These are phyloP conservation scores for Lamellibrachia satsuma DNA, from an alignment of 2,888 invertebrate genomes.

Conservation along the genomic window DNA sequence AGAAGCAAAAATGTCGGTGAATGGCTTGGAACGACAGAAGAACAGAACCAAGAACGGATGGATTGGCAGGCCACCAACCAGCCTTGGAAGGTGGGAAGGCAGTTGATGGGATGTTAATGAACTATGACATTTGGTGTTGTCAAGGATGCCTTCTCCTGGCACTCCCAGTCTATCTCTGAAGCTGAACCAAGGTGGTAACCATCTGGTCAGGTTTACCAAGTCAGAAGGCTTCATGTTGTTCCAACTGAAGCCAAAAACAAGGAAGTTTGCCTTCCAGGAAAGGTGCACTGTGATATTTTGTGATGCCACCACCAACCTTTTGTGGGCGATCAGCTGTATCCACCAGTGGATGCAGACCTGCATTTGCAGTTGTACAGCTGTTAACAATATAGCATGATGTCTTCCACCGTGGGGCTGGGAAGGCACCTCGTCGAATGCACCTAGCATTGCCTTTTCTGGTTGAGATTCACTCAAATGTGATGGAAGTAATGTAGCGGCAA, in stretches of 20 bases:
- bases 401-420: not conserved
- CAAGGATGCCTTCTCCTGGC: not conserved
- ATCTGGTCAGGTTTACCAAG: not conserved
- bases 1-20: slow-evolving; percentile 9
- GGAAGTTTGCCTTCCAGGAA: not conserved
- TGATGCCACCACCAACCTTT: not conserved
- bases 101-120: no score
- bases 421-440: not conserved
- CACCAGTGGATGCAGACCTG: not conserved
- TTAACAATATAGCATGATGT: not conserved
- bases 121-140: not conserved
- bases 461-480: not conserved
- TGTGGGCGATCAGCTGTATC: not conserved
- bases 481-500: not conserved
- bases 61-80: not conserved
- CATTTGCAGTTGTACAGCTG: not conserved
- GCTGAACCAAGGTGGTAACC: not conserved
- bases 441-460: not conserved
- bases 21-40: not conserved
- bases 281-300: not conserved
- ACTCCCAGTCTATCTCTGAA: not conserved
- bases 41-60: not conserved
- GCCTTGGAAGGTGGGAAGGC: not conserved
- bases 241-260: not conserved
- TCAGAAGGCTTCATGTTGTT: not conserved